These are phyloP conservation scores for Cacatua alba DNA, from an alignment of 2,113 vertebrate genomes.

Conservation along the genomic window DNA sequence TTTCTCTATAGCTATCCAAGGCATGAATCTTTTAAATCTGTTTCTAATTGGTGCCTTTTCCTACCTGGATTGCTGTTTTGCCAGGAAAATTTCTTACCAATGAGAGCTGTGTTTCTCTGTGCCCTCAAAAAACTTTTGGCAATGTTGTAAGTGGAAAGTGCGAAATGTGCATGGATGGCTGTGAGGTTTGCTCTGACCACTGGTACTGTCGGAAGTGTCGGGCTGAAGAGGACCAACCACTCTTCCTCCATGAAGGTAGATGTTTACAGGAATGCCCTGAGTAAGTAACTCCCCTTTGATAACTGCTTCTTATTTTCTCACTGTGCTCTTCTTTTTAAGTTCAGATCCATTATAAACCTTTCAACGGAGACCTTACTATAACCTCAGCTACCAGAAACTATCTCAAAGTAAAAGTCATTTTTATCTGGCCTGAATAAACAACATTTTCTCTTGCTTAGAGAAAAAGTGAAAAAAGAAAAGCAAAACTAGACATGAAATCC, in stretches of 20 bases:
- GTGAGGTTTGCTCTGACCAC: slow-evolving; percentile 74
- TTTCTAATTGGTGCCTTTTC: not conserved
- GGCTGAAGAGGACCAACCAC: not conserved
- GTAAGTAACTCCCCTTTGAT: slow-evolving; percentile 64
- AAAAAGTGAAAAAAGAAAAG: not conserved
- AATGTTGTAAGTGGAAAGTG: slow-evolving; percentile 76
- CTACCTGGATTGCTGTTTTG: not conserved
- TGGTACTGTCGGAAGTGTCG: slow-evolving; percentile 78
- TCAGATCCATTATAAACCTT: not conserved
- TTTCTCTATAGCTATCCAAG: not conserved
- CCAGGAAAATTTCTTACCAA: slow-evolving; percentile 77
- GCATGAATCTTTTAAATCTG: not conserved
- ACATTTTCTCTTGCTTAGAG: not conserved
- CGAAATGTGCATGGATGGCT: slow-evolving; percentile 79
- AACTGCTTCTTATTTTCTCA: not conserved
- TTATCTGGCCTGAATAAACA: not conserved
- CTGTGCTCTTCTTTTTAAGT: not conserved
- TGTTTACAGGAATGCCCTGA: slow-evolving; percentile 81
- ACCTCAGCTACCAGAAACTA: not conserved
- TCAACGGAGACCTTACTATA: not conserved
- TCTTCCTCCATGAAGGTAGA: slow-evolving; percentile 80
- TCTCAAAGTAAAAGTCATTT: not conserved
- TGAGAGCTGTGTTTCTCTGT: slow-evolving; percentile 73
- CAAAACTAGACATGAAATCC: not conserved
- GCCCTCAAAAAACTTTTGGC: slow-evolving; percentile 81